A percentile compares a stretch with the other conserved stretches of the same genome.
phyloP scores from a whole-genome alignment of 1,140 invertebrate species.

The Heliconius nattereri region DNA sequence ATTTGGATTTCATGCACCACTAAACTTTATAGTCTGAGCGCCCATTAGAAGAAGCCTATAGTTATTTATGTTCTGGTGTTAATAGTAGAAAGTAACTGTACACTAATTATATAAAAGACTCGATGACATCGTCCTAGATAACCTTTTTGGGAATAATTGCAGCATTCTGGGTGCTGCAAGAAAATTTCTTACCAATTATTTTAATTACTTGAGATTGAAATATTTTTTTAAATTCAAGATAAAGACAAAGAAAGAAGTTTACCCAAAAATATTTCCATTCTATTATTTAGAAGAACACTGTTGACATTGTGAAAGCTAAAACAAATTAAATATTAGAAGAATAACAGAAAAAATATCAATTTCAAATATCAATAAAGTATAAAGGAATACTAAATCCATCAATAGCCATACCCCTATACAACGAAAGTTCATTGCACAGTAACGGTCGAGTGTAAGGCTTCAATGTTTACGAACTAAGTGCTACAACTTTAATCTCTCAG shows the following conservation, averaged over 20 bases:
- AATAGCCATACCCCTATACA: slow-evolving; percentile 25
- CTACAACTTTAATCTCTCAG: slow-evolving; percentile 14
- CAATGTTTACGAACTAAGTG: slow-evolving; percentile 22
- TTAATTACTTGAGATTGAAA: not conserved
- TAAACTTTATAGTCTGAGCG: slow-evolving; percentile 31
- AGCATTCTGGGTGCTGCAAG: not conserved
- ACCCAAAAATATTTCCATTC: too few relatives aligned
- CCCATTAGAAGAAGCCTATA: slow-evolving; percentile 24
- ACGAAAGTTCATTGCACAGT: slow-evolving; percentile 34
- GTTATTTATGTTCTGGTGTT: slow-evolving; percentile 6
- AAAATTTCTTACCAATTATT: not conserved
- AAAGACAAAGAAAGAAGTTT: too few relatives aligned
- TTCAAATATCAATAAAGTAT: not conserved
- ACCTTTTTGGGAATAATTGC: slow-evolving; percentile 8
- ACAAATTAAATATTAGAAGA: too few relatives aligned
- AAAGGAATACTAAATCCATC: not conserved
- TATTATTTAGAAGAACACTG: too few relatives aligned
- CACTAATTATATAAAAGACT: slow-evolving; percentile 16
- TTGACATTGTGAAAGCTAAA: too few relatives aligned
- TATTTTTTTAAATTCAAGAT: not conserved
- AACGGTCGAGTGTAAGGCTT: slow-evolving; percentile 3
- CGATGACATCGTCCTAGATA: slow-evolving; percentile 15
- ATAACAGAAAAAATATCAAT: not conserved
- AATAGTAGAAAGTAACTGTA: slow-evolving; percentile 13
- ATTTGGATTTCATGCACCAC: slow-evolving; percentile 42